A percentile compares a stretch with the other conserved stretches of the same genome.
These are phyloP conservation scores for Cathartes aura DNA, from an alignment of 2,113 vertebrate species.

Conservation along the genomic window DNA sequence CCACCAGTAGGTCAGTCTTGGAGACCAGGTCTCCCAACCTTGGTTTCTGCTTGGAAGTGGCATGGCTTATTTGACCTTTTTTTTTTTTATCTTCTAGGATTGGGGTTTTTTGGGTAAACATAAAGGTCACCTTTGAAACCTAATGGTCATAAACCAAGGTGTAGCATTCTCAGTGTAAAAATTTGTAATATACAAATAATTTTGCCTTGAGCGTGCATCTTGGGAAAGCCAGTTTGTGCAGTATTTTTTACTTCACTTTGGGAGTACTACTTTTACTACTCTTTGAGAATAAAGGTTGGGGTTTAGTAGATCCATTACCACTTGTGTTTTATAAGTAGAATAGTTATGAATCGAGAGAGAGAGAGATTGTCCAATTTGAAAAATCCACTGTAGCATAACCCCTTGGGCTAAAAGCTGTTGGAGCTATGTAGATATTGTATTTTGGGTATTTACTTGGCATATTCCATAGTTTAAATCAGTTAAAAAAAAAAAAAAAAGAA, in stretches of 20 bases:
- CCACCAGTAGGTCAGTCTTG: accelerated
- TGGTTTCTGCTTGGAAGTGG: background rate
- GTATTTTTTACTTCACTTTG: background rate
- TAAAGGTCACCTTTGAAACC: background rate
- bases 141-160: background rate
- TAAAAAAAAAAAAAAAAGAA: background rate
- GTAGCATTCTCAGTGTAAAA: background rate
- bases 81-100: background rate
- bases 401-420: background rate
- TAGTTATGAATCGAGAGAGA: background rate
- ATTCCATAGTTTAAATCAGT: background rate
- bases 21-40: background rate
- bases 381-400: background rate
- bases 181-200: background rate
- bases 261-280: too few species aligned
- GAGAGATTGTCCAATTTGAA: background rate
- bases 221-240: background rate
- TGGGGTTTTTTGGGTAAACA: background rate
- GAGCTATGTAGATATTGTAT: background rate
- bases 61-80: background rate
- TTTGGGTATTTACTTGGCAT: background rate
- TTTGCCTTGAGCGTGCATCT: background rate
- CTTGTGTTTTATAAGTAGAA: background rate
- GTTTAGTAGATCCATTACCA: background rate
- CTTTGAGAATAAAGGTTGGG: background rate